Evolutionary conservation across 2,888 invertebrate species (phyloP), one percentile per base, ranked within the genome.

Genomic region (Carcina quercana): DNA sequence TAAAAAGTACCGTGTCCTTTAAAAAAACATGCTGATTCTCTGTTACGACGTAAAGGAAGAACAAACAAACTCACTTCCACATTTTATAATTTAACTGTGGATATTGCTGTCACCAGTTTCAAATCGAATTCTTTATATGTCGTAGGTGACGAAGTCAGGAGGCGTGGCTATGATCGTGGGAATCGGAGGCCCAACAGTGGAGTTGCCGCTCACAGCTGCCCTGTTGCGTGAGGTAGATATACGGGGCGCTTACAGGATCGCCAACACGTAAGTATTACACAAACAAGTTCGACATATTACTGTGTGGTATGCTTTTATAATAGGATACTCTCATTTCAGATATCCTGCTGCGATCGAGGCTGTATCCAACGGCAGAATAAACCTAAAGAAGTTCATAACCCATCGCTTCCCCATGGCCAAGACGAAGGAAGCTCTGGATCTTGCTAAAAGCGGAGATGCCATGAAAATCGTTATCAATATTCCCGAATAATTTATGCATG

Each of bases 171-270:
- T 96, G 7, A 74, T 97, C 32, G 95, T 98, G 7, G 98, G 98
- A 4, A 88, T 95, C 75, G 96, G 96, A 0, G 87, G 89, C 15
- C 60, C 87, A 1, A 89, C 89, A 56, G 87, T 92, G 7, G 91
- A 88, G 51, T 57, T 98, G 32, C 97, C 97, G 0, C 78, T 98
- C 17, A 86, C 92, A 1, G 88, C 89, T 55, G 93, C 96, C 1
- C 72, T 94, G 28, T 78, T 90, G 1, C 85, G 94, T n/a, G 97
- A 98, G 78, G 91, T 98, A 2, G 96, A 97, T 66, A 91, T 98
- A 30, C 87, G 91, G 33, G 97, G 98, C 27, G 90, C 95, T 2
- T 96, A 93, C 66, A 88, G 97, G 61, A 97, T 97, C 57, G 91
- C 87, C 30, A 96, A 96, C 71, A 94, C 94, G 93, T 93, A 67